Conservation (phyloP, 2,113 vertebrate genomes). For the Numida meleagris region DNA sequence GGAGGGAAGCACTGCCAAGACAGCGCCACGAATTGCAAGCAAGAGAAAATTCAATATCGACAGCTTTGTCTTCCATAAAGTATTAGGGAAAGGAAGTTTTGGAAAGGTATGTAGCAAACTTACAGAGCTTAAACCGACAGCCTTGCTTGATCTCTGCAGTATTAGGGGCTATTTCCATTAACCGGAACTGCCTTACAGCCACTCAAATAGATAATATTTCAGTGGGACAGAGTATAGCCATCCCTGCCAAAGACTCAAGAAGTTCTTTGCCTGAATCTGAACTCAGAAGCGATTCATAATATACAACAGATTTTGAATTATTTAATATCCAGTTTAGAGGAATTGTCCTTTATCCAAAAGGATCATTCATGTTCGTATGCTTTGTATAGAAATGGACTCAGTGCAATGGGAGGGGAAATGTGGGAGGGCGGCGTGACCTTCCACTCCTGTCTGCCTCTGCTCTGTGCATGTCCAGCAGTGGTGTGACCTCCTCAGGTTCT, state of each 20-base stretch:
- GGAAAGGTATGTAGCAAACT: slow-evolving; percentile 87
- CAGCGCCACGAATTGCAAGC: slow-evolving; percentile 64
- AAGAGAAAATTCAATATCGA: slow-evolving; percentile 83
- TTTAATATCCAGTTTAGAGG: accelerated
- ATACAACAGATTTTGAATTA: background rate
- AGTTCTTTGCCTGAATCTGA: background rate
- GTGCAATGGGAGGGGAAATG: background rate
- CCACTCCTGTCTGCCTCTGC: background rate
- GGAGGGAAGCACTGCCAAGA: slow-evolving; percentile 79
- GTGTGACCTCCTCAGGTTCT: background rate
- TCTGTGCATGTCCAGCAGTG: background rate
- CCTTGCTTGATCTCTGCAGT: background rate
- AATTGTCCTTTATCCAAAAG: background rate
- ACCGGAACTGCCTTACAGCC: background rate
- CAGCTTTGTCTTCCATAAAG: slow-evolving; percentile 92
- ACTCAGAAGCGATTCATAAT: background rate
- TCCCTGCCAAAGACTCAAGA: background rate
- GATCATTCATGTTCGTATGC: accelerated
- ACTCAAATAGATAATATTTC: background rate
- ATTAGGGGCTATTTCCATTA: background rate
- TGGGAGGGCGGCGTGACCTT: background rate
- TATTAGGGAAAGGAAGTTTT: slow-evolving; percentile 98
- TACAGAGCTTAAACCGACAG: background rate
- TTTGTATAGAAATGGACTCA: background rate
- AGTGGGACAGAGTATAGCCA: background rate